These are phyloP conservation scores for Apostichopus californicus DNA, from an alignment of 35 echinoderm and acorn worm genomes.

Conservation along the genomic window DNA sequence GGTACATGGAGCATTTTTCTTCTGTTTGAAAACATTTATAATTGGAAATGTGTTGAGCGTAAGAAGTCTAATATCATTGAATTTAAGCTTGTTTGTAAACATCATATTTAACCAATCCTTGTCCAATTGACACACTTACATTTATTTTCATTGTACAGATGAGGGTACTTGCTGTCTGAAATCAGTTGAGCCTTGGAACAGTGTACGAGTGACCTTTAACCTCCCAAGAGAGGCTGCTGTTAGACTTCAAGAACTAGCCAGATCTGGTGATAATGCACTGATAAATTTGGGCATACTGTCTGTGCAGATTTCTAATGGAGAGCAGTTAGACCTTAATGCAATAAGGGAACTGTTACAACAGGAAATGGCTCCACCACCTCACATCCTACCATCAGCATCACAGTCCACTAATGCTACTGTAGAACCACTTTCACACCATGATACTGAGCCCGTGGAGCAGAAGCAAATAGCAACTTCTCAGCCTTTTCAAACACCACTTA, in stretches of 20 bases:
- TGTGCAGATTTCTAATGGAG: slow-evolving; percentile 86
- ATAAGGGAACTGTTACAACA: slow-evolving; percentile 39
- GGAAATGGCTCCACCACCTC: slow-evolving; percentile 40
- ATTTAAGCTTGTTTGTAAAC: too few species aligned
- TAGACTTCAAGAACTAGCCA: slow-evolving; percentile 79
- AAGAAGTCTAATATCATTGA: too few species aligned
- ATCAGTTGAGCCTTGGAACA: slow-evolving; percentile 99
- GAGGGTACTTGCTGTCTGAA: slow-evolving; percentile 42
- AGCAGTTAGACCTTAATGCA: slow-evolving; percentile 67
- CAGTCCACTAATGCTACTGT: slow-evolving; percentile 13
- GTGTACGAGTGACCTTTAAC: slow-evolving; percentile 94
- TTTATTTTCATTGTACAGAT: slow-evolving; percentile 50
- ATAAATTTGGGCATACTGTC: slow-evolving; percentile 90
- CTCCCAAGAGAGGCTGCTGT: slow-evolving; percentile 88
- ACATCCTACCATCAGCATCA: slow-evolving; percentile 33
- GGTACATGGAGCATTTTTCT: too few species aligned
- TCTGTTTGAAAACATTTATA: too few species aligned
- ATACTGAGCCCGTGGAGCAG: slow-evolving; percentile 24
- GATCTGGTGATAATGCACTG: slow-evolving; percentile 72
- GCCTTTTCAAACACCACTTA: slow-evolving; percentile 32
- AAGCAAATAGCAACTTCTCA: slow-evolving; percentile 39
- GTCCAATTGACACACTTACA: neutral
- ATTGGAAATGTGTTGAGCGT: too few species aligned
- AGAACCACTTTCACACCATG: slow-evolving; percentile 11
- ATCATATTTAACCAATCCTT: too few species aligned